phyloP scores from a whole-genome alignment of 2,888 invertebrate genomes.

The Podabrus alpinus region DNA sequence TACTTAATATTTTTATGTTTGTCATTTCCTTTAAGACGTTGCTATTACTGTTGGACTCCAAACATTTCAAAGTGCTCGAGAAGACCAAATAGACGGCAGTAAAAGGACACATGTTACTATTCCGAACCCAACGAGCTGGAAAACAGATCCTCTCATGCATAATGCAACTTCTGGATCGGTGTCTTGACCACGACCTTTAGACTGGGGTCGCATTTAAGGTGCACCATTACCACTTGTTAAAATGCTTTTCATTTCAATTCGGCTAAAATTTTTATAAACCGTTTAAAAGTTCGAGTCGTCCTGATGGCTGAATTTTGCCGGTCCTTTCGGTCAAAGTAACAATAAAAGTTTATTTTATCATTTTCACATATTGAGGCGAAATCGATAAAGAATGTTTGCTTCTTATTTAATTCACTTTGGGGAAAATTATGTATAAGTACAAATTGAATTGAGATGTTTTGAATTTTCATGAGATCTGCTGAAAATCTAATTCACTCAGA shows the following conservation, averaged over 20 bases:
- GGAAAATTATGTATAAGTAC: not conserved
- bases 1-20: conserved; percentile 21
- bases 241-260: conserved; percentile 15
- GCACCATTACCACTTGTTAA: conserved; percentile 21
- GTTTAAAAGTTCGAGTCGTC: not conserved
- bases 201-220: conserved; percentile 38
- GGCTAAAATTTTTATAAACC: conserved; percentile 10
- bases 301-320: not conserved
- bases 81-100: conserved; percentile 36
- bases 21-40: conserved; percentile 24
- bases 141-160: conserved; percentile 47
- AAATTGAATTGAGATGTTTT: conserved; percentile 5
- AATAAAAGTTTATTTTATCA: not conserved
- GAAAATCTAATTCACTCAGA: conserved; percentile 3
- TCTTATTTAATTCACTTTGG: not conserved
- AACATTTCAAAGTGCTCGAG: conserved; percentile 30
- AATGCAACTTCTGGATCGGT: conserved; percentile 46
- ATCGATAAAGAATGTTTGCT: not conserved
- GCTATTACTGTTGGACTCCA: conserved; percentile 22
- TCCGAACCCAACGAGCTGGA: conserved; percentile 44
- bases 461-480: conserved; percentile 13
- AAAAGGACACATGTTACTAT: conserved; percentile 42
- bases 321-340: not conserved
- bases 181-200: conserved; percentile 48
- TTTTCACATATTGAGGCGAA: not conserved